Percentiles rank a stretch among this genome's conserved stretches.
phyloP scores from a whole-genome alignment of 1,140 invertebrate species.

The Leptestheria dahalacensis region DNA sequence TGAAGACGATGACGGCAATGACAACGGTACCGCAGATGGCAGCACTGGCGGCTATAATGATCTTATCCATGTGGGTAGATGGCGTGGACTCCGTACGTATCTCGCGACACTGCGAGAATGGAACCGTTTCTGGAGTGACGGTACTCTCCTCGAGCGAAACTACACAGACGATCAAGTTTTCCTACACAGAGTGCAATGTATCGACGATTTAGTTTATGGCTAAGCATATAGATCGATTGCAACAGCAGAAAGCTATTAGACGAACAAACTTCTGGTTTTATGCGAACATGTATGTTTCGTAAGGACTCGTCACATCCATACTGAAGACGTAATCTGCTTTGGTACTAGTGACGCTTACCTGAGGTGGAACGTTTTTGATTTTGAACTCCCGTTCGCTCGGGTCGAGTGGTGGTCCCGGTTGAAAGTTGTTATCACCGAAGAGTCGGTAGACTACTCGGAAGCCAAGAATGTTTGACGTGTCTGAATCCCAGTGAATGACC shows the following conservation, averaged over 20 bases:
- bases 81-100: slow-evolving; percentile 49
- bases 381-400: slow-evolving; percentile 76
- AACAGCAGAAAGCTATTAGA: not conserved
- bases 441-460: slow-evolving; percentile 76
- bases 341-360: slow-evolving; percentile 36
- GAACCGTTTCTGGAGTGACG: slow-evolving; percentile 67
- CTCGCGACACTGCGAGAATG: slow-evolving; percentile 72
- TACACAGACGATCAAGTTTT: slow-evolving; percentile 83
- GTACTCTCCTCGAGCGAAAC: slow-evolving; percentile 72
- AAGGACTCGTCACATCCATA: not conserved
- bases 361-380: slow-evolving; percentile 76
- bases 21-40: slow-evolving; percentile 87
- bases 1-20: slow-evolving; percentile 64
- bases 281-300: not conserved
- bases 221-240: slow-evolving; percentile 6
- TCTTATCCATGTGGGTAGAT: slow-evolving; percentile 67
- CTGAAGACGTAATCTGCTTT: not conserved
- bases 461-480: slow-evolving; percentile 64
- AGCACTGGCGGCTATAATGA: slow-evolving; percentile 80
- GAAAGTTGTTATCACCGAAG: slow-evolving; percentile 78
- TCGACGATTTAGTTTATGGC: not conserved
- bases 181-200: slow-evolving; percentile 35
- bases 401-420: slow-evolving; percentile 70
- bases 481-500: slow-evolving; percentile 79
- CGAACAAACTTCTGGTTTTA: slow-evolving; percentile 4